Conservation (phyloP, 1,140 invertebrate genomes). For the Sinonovacula constricta region DNA sequence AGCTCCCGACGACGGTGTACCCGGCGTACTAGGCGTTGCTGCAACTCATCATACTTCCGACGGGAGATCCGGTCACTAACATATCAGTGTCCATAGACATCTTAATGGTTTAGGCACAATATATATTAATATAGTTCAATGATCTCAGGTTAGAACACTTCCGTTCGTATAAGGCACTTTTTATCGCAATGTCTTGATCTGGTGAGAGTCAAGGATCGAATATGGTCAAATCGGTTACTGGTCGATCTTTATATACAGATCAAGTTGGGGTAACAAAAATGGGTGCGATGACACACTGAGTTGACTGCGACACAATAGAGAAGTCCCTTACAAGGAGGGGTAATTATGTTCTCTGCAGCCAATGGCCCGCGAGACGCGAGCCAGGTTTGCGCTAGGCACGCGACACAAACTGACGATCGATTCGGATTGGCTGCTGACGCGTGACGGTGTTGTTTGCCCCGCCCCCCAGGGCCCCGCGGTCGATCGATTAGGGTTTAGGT, state of each 20-base stretch:
- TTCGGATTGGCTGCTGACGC: constrained; percentile 45
- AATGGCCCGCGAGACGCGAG: constrained; percentile 36
- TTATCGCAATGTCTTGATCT: neutral
- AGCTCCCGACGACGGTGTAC: constrained; percentile 42
- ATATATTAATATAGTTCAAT: neutral
- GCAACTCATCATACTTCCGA: constrained; percentile 36
- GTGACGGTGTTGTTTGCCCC: constrained; percentile 39
- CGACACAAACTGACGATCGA: constrained; percentile 46
- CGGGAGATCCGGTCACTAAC: constrained; percentile 31
- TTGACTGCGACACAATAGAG: constrained; percentile 50
- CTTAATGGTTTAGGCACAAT: constrained; percentile 7
- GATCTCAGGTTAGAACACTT: neutral
- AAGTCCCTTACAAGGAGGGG: constrained; percentile 42
- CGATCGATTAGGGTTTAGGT: neutral
- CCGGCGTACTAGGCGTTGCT: constrained; percentile 41
- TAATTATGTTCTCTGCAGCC: constrained; percentile 43
- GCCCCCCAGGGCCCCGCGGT: constrained; percentile 12
- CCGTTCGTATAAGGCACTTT: constrained; percentile 29
- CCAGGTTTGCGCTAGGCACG: constrained; percentile 47
- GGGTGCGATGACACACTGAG: constrained; percentile 48
- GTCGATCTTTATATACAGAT: constrained; percentile 31
- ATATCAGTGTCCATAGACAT: constrained; percentile 35
- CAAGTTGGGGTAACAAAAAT: constrained; percentile 15
- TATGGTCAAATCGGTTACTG: constrained; percentile 26
- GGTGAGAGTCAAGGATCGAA: constrained; percentile 26